A percentile compares a stretch with the other conserved stretches of the same genome.
phyloP scores from a whole-genome alignment of 2,797 vertebrate species.

The Uromys caudimaculatus region DNA sequence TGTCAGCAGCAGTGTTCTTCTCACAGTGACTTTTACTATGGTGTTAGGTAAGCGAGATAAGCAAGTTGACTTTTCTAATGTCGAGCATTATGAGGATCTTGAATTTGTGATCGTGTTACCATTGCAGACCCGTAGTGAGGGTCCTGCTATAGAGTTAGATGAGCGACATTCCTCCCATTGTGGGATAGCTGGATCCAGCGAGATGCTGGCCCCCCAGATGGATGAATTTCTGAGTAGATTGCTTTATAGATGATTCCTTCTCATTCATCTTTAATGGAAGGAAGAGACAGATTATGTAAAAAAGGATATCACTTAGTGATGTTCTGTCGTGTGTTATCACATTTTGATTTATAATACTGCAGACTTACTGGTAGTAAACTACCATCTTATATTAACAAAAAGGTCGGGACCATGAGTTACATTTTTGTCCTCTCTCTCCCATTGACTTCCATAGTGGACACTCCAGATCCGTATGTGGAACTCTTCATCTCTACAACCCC shows the following conservation, averaged over 20 bases:
- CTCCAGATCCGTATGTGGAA: slow-evolving; percentile 98
- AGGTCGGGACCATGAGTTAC: not conserved
- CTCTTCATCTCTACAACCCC: slow-evolving; percentile 95
- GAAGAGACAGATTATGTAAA: not conserved
- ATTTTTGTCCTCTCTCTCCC: not conserved
- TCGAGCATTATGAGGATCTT: not conserved
- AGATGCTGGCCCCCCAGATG: not conserved
- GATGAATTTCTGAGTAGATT: not conserved
- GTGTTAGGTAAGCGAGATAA: not conserved
- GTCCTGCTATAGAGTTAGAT: not conserved
- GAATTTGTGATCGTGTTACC: not conserved
- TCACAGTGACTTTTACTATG: not conserved
- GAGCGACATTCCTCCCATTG: not conserved
- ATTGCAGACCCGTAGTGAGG: not conserved
- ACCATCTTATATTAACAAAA: not conserved
- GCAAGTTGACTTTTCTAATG: not conserved
- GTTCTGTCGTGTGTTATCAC: not conserved
- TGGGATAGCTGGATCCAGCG: not conserved
- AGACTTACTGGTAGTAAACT: not conserved
- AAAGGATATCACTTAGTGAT: no score
- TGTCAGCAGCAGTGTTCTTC: not conserved
- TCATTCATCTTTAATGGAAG: not conserved
- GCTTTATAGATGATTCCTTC: not conserved
- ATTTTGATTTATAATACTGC: not conserved
- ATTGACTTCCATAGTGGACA: slow-evolving; percentile 92